Evolutionary conservation across 2,888 invertebrate genomes (phyloP).

Genomic region (Archips xylosteana): DNA sequence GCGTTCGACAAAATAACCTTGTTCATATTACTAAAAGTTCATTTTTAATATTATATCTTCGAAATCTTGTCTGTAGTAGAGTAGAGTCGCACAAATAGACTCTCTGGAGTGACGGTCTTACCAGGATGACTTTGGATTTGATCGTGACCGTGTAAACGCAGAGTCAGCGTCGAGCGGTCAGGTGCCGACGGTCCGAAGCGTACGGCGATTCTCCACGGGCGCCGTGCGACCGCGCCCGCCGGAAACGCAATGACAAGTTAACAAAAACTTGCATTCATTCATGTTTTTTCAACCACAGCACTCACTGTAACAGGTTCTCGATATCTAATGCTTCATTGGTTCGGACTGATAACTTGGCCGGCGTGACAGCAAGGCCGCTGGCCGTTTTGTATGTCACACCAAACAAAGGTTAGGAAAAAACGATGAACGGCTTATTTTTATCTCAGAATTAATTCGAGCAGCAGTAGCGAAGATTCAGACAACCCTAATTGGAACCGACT

Average conservation of each 20-base stretch:
- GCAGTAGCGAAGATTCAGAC: too few relatives aligned
- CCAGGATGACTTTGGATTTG: conserved; percentile 9
- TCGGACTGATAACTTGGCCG: conserved; percentile 36
- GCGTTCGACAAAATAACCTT: neutral
- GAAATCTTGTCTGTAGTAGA: neutral
- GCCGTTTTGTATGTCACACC: conserved; percentile 27
- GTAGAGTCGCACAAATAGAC: too few relatives aligned
- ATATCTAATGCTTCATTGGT: conserved; percentile 48
- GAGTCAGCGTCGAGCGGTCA: conserved; percentile 48
- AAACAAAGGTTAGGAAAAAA: conserved; percentile 15
- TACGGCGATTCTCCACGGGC: conserved; percentile 81
- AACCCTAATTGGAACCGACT: too few relatives aligned
- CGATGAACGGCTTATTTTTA: neutral
- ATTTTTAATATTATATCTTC: too few relatives aligned
- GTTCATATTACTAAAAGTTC: too few relatives aligned
- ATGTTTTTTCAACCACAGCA: conserved; percentile 72
- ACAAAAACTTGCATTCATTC: conserved; percentile 83
- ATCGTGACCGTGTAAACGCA: conserved; percentile 23
- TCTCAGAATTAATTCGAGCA: too few relatives aligned
- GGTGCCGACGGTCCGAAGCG: conserved; percentile 74
- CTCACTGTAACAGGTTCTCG: conserved; percentile 67
- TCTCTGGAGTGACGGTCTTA: neutral
- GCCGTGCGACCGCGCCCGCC: conserved; percentile 71
- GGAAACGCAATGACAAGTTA: conserved; percentile 82
- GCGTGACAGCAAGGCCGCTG: conserved; percentile 26